Conservation (phyloP, 2,113 vertebrate genomes). For the Psilopogon haemacephalus region DNA sequence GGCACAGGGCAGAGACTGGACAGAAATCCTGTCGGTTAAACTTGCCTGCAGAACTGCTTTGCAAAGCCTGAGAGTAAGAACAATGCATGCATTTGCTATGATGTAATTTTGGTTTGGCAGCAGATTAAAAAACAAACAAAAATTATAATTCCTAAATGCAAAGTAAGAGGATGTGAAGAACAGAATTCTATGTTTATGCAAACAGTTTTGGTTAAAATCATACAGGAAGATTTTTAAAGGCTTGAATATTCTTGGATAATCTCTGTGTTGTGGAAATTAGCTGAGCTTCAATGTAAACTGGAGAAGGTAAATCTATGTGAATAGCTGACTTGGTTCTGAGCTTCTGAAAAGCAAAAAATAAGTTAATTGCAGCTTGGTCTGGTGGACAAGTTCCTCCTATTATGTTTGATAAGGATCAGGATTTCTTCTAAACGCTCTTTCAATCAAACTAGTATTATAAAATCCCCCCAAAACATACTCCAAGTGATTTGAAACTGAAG, state of each 20-base stretch:
- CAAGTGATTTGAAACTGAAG: background rate
- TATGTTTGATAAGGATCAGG: background rate
- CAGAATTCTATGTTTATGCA: conserved; percentile 14
- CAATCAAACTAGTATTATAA: background rate
- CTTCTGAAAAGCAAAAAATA: background rate
- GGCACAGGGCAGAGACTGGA: conserved; percentile 19
- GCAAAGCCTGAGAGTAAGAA: conserved; percentile 15
- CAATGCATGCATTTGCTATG: conserved; percentile 56
- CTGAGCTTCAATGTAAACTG: background rate
- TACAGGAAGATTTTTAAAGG: background rate
- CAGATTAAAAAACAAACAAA: conserved; percentile 46
- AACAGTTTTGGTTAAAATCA: background rate
- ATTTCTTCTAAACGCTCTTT: background rate
- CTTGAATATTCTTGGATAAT: background rate
- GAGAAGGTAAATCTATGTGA: background rate
- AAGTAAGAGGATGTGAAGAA: conserved; percentile 47
- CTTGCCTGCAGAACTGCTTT: conserved; percentile 39
- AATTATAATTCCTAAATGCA: background rate
- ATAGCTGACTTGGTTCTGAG: background rate
- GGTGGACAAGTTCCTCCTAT: background rate
- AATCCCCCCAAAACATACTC: background rate
- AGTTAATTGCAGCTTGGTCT: background rate
- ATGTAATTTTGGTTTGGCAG: conserved; percentile 65
- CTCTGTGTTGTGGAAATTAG: background rate
- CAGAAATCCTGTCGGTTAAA: conserved; percentile 1